Conservation (phyloP, 2,888 invertebrate species). For the Aphodius granarius region DNA sequence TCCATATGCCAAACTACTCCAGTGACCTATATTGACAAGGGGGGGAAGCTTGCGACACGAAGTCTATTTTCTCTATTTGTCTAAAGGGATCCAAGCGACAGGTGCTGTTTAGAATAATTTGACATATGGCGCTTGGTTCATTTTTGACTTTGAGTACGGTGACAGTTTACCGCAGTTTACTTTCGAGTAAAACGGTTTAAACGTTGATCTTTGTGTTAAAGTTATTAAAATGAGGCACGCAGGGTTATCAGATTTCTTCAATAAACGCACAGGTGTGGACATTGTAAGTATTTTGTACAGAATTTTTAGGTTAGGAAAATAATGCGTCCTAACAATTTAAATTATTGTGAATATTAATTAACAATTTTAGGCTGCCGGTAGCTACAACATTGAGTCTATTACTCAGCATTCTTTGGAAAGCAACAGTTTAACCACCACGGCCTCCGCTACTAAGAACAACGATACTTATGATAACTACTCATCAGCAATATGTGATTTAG, state of each 20-base stretch:
- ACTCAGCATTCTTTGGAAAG: no score
- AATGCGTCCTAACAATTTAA: no score
- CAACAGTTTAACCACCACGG: no score
- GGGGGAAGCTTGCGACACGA: background rate
- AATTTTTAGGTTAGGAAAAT: constrained; percentile 5
- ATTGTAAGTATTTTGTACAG: background rate
- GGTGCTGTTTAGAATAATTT: background rate
- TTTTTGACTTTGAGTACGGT: background rate
- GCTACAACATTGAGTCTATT: no score
- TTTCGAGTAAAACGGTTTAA: background rate
- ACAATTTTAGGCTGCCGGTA: no score
- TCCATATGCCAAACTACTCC: background rate
- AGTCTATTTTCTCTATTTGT: background rate
- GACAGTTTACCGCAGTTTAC: background rate
- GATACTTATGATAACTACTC: background rate
- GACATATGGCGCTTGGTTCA: background rate
- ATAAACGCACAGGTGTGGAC: background rate
- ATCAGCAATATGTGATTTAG: background rate
- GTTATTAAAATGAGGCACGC: background rate
- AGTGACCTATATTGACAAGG: background rate
- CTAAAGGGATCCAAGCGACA: constrained; percentile 2
- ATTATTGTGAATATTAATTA: no score
- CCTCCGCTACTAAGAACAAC: no score
- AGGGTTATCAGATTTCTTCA: background rate
- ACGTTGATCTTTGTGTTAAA: no score